These are phyloP conservation scores for Parasteatoda tepidariorum DNA, from an alignment of 1,140 invertebrate genomes.

Conservation along the genomic window DNA sequence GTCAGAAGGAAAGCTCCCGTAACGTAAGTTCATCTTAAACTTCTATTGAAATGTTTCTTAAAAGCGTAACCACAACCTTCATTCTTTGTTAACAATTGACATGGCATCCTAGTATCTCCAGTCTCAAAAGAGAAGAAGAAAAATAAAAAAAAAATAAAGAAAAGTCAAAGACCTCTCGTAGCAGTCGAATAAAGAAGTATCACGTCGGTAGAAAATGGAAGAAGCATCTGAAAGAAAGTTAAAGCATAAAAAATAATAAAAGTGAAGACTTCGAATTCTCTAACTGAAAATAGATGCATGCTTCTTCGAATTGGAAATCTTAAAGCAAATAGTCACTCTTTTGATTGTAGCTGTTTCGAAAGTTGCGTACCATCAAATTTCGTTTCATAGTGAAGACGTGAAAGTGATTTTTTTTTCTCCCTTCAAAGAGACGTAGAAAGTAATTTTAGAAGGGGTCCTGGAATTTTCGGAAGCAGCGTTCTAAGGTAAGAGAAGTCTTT, in stretches of 20 bases:
- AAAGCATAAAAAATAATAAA: not conserved
- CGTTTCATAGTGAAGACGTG: conserved; percentile 20
- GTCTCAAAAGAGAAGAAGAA: not conserved
- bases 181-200: not conserved
- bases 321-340: conserved; percentile 24
- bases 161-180: not conserved
- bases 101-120: not conserved
- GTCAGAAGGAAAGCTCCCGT: not conserved
- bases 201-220: conserved; percentile 40
- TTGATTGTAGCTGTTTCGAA: conserved; percentile 34
- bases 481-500: not conserved
- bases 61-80: conserved; percentile 23
- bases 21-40: not conserved
- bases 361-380: conserved; percentile 29
- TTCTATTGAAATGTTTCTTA: not conserved
- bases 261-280: not conserved
- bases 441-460: conserved; percentile 10
- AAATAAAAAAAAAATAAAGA: too few species aligned
- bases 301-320: conserved; percentile 33
- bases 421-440: conserved; percentile 9
- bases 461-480: not conserved
- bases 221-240: not conserved
- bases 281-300: conserved; percentile 40
- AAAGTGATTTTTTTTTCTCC: conserved; percentile 30
- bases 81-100: conserved; percentile 41